A percentile compares a stretch with the other conserved stretches of the same genome.
These are phyloP conservation scores for Eulemur albifrons DNA, from an alignment of 2,797 vertebrate species.

Conservation along the genomic window DNA sequence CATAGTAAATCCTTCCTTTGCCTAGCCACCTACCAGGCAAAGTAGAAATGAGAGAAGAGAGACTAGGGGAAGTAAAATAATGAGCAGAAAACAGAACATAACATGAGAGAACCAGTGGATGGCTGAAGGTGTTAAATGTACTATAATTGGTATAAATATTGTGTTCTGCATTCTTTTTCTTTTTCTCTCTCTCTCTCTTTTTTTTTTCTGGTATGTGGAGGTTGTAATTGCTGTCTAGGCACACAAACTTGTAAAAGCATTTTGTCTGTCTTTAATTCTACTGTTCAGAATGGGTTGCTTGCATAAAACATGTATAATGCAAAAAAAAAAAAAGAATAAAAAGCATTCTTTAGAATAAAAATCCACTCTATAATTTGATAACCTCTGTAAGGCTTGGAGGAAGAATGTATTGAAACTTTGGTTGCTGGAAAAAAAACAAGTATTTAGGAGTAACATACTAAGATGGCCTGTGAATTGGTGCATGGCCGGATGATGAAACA, in stretches of 20 bases:
- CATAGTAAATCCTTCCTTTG: background rate
- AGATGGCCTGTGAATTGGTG: background rate
- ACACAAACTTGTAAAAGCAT: constrained; percentile 63
- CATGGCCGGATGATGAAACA: background rate
- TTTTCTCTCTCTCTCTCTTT: background rate
- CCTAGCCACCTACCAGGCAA: background rate
- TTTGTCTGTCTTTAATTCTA: constrained; percentile 68
- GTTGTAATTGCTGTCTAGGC: constrained; percentile 71
- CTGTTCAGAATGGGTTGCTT: constrained; percentile 69
- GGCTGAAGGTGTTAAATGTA: constrained; percentile 42
- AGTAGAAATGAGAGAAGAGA: background rate
- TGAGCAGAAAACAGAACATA: background rate
- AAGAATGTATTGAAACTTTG: constrained; percentile 8
- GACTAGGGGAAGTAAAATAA: background rate
- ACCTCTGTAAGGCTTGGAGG: background rate
- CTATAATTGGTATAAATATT: constrained; percentile 77
- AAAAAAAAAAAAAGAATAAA: background rate
- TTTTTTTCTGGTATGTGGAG: constrained; percentile 57
- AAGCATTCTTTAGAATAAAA: background rate
- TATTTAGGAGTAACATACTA: background rate
- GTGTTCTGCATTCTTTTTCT: constrained; percentile 68
- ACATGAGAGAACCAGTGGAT: background rate
- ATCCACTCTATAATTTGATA: background rate
- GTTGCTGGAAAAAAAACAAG: background rate
- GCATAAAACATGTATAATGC: constrained; percentile 58